A percentile compares a stretch with the other conserved stretches of the same genome.
phyloP scores from a whole-genome alignment of 2,797 vertebrate species.

The Pseudochaenichthys georgianus region DNA sequence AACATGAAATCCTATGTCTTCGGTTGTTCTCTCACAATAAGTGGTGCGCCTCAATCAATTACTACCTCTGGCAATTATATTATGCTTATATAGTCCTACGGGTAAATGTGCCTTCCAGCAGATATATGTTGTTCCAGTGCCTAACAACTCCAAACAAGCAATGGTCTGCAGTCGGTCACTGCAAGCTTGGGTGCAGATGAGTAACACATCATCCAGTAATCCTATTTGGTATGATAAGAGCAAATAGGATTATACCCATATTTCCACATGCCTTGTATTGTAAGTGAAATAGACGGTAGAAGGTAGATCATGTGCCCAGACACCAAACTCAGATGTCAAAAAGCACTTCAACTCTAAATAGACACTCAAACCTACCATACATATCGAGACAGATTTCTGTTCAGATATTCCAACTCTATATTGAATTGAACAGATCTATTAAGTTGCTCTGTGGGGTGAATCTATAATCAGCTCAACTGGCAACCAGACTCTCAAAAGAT shows the following conservation, averaged over 20 bases:
- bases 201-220: slow-evolving; percentile 72
- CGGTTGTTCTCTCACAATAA: slow-evolving; percentile 44
- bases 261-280: slow-evolving; percentile 56
- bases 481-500: slow-evolving; percentile 26
- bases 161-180: slow-evolving; percentile 56
- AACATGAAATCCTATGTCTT: slow-evolving; percentile 55
- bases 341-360: slow-evolving; percentile 29
- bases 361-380: slow-evolving; percentile 20
- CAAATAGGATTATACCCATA: slow-evolving; percentile 76
- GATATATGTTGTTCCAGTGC: slow-evolving; percentile 45
- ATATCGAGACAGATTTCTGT: slow-evolving; percentile 5
- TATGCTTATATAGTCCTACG: slow-evolving; percentile 36
- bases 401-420: slow-evolving; percentile 26
- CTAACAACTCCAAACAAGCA: slow-evolving; percentile 38
- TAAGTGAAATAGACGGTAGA: slow-evolving; percentile 53
- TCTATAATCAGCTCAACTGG: slow-evolving; percentile 40
- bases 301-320: slow-evolving; percentile 31
- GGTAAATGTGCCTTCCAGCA: slow-evolving; percentile 39
- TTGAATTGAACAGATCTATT: slow-evolving; percentile 41
- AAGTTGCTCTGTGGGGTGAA: slow-evolving; percentile 30
- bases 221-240: slow-evolving; percentile 75
- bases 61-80: slow-evolving; percentile 49
- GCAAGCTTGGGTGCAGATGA: slow-evolving; percentile 61
- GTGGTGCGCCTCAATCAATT: slow-evolving; percentile 51
- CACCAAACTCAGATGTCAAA: slow-evolving; percentile 42